A percentile compares a stretch with the other conserved stretches of the same genome.
Conservation (phyloP, 1,140 invertebrate genomes). For the Caenorhabditis inopinata region DNA sequence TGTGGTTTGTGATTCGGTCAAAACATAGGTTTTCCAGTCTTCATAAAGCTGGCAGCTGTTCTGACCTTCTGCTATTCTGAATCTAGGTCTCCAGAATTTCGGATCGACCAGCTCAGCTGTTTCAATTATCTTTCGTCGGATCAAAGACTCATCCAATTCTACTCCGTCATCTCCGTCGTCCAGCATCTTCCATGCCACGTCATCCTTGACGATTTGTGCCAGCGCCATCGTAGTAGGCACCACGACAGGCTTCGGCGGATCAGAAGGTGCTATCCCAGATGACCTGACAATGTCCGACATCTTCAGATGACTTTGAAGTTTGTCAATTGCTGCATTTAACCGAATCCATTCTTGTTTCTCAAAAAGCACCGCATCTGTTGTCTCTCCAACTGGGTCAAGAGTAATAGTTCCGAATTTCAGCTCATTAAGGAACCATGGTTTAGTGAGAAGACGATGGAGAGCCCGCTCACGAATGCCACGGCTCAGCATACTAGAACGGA, state of each 20-base stretch:
- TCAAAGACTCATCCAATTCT: background rate
- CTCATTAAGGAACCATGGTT: conserved; percentile 42
- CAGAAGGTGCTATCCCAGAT: background rate
- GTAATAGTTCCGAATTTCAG: background rate
- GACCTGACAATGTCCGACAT: background rate
- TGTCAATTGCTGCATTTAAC: background rate
- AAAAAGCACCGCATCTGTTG: background rate
- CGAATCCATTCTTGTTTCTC: background rate
- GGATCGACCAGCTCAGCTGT: conserved; percentile 3
- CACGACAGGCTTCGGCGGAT: background rate
- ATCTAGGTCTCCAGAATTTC: background rate
- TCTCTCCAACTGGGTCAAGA: background rate
- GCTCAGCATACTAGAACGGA: conserved; percentile 17
- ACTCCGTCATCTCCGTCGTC: background rate
- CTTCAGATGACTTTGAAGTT: background rate
- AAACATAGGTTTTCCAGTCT: conserved; percentile 3
- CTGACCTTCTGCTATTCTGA: background rate
- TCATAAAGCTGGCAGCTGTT: background rate
- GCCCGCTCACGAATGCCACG: conserved; percentile 36
- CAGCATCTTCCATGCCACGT: background rate
- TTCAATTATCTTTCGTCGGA: background rate
- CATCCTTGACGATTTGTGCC: conserved; percentile 15
- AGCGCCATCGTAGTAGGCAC: background rate
- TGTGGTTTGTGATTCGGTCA: background rate
- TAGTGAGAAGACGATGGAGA: conserved; percentile 38